Base-by-base conservation (phyloP, 2,888 invertebrate genomes). In the Ochropleura leucogaster region DNA sequence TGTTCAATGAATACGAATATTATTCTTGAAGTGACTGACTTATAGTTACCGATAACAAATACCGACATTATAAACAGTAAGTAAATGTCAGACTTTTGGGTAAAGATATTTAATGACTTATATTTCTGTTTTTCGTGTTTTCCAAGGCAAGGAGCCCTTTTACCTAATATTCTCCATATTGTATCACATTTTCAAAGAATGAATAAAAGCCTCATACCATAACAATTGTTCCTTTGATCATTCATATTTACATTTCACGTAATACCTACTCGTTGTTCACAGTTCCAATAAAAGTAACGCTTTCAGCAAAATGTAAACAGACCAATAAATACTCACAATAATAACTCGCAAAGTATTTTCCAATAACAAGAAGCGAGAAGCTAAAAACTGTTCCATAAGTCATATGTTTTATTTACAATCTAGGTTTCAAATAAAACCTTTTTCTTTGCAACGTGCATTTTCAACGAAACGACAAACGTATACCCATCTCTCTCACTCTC, bases 381-480 rank as follows among this genome's bases (percentile, higher is more conserved):
- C 83, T 84, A 86, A 84, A 82, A 85, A 87, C 85, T 84, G 83
- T 87, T 84, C 79, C 82, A 85, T 87, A 90, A 89, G 89, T 88
- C 87, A 88, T 85, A 79, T 72, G 85, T 84, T 87, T 87, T 90
- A 89, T 90, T 91, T 90, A 91, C 90, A 90, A 80, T 88, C 87
- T 88, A 87, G 87, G 74, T 85, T 88, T 87, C 83, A 83, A 86
- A 86, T 89, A 87, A 84, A 88, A 80, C 74, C 83, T 85, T 83
- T 86, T 85, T 80, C 80, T 79, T 78, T 67, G 67, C 68, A 75
- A 16, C 62, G 64, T 77, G 70, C 67, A 74, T 79, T 82, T 68
- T 40, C 55, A 80, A 69, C 74, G 82, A 77, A 78, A 68, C 72
- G 71, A 77, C 60, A 72, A 86, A 89, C 80, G 47, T 89, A 82